Evolutionary conservation across 1,140 invertebrate species (phyloP).

Genomic region (Brachionus sp.): DNA sequence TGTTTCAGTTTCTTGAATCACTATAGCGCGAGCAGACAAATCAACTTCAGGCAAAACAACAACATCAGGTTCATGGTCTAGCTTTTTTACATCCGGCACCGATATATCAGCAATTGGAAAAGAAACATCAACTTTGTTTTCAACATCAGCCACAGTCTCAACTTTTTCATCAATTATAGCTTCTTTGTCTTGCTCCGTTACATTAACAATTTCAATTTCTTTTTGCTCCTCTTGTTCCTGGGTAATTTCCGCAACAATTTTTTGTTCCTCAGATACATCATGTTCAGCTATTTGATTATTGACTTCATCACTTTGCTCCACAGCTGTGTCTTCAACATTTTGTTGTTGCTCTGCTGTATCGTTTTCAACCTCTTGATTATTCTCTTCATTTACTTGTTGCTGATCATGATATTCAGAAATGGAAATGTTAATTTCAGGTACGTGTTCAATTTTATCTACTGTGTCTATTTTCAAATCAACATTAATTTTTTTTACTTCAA

Average conservation of each 20-base stretch:
- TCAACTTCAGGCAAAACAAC: slow-evolving; percentile 32
- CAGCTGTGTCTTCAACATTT: too few relatives aligned
- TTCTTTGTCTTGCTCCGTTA: not conserved
- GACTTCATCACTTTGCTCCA: not conserved
- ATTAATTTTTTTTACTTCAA: not conserved
- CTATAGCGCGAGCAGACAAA: not conserved
- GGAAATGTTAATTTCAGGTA: not conserved
- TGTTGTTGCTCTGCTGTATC: not conserved
- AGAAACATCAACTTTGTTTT: too few relatives aligned
- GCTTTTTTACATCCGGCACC: not conserved
- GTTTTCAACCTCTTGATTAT: not conserved
- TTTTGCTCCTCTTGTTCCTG: not conserved
- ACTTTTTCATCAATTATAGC: too few relatives aligned
- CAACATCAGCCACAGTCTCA: too few relatives aligned
- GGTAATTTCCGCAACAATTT: not conserved
- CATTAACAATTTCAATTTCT: not conserved
- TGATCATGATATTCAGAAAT: not conserved
- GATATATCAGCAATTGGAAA: not conserved
- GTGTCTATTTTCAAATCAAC: not conserved
- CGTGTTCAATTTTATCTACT: not conserved
- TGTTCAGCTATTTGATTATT: not conserved
- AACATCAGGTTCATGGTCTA: slow-evolving; percentile 10
- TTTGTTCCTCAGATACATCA: not conserved
- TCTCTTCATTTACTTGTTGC: not conserved
- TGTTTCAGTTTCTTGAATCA: not conserved